Percentiles rank a stretch among this genome's conserved stretches.
Evolutionary conservation across 2,888 invertebrate genomes (phyloP).

Genomic region (Sphinx pinastri): DNA sequence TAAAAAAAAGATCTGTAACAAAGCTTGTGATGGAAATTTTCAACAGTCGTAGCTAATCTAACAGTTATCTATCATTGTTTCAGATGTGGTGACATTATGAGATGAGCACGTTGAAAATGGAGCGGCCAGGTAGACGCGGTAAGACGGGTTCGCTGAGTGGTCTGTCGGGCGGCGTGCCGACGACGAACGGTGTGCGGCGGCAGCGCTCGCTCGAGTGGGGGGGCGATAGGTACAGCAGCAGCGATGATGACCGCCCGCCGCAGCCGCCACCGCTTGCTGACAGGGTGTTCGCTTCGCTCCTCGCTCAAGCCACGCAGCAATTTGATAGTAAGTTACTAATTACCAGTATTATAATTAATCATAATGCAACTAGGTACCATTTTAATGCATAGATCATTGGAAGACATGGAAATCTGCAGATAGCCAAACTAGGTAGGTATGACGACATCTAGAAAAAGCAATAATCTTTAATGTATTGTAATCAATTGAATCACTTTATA

Average conservation of each 20-base stretch:
- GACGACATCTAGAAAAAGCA: no score
- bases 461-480: no score
- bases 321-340: slow-evolving; percentile 69
- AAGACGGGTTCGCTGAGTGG: slow-evolving; percentile 79
- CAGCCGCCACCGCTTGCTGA: slow-evolving; percentile 80
- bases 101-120: slow-evolving; percentile 70
- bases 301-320: slow-evolving; percentile 82
- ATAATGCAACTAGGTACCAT: no score
- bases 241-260: slow-evolving; percentile 79
- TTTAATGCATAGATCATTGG: no score
- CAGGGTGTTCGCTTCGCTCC: slow-evolving; percentile 79
- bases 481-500: no score
- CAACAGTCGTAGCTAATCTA: no score
- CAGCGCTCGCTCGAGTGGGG: slow-evolving; percentile 85
- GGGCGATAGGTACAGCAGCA: slow-evolving; percentile 84
- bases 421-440: no score
- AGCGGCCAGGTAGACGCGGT: slow-evolving; percentile 73
- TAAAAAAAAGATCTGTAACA: no score
- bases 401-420: no score
- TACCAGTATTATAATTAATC: no score
- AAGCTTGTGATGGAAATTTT: no score
- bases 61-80: slow-evolving; percentile 34
- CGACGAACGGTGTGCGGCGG: slow-evolving; percentile 68
- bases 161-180: slow-evolving; percentile 65
- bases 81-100: slow-evolving; percentile 68